Percentiles rank a stretch among this genome's conserved stretches.
Evolutionary conservation across 2,888 invertebrate genomes (phyloP).

Genomic region (Cremastobaeus sp.): DNA sequence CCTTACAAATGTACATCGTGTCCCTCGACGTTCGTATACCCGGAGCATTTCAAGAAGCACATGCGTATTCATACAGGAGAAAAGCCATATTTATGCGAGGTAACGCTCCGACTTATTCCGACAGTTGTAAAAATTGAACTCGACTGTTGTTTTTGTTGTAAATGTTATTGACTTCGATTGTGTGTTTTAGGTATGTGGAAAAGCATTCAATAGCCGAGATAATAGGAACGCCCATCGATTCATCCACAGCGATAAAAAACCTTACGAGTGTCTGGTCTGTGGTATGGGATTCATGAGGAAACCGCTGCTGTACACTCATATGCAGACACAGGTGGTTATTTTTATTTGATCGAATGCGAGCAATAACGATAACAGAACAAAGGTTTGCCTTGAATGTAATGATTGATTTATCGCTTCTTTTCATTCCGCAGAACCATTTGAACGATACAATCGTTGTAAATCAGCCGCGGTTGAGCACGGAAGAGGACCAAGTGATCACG

Average conservation of each 20-base stretch:
- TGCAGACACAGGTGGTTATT: constrained; percentile 81
- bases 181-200: constrained; percentile 84
- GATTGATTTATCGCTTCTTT: not conserved
- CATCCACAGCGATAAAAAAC: constrained; percentile 91
- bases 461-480: constrained; percentile 85
- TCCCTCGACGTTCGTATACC: constrained; percentile 88
- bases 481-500: constrained; percentile 79
- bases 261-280: constrained; percentile 90
- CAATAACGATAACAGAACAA: not conserved
- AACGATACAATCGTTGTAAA: constrained; percentile 91
- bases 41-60: constrained; percentile 90
- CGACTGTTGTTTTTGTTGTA: constrained; percentile 4
- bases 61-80: constrained; percentile 87
- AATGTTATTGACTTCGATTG: constrained; percentile 1
- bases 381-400: not conserved
- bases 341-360: no score
- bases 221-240: constrained; percentile 91
- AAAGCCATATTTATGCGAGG: constrained; percentile 87
- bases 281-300: constrained; percentile 91
- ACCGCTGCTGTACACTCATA: constrained; percentile 87
- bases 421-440: constrained; percentile 81
- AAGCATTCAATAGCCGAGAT: constrained; percentile 90
- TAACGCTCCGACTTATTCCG: no score
- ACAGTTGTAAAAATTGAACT: no score
- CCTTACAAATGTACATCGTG: constrained; percentile 87